Percentiles rank a stretch among this genome's conserved stretches.
Conservation (phyloP, 2,888 invertebrate genomes). For the Drosophila peninsularis region DNA sequence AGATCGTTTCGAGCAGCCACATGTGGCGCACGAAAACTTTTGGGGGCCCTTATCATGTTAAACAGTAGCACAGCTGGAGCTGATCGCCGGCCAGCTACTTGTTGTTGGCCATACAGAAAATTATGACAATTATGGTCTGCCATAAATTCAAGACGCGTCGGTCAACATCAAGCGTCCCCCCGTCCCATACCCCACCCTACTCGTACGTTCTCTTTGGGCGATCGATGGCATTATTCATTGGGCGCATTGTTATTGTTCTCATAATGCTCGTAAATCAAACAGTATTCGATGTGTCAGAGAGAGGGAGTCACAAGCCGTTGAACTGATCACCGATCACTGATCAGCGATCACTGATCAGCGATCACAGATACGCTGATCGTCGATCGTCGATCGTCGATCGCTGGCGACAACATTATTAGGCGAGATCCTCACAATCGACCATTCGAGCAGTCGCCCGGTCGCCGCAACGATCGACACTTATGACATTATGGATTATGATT, state of each 20-base stretch:
- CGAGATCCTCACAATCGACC: conserved; percentile 67
- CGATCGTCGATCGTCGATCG: conserved; percentile 22
- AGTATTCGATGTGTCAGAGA: conserved; percentile 70
- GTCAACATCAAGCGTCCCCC: conserved; percentile 66
- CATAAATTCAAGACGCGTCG: conserved; percentile 71
- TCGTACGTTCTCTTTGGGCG: conserved; percentile 16
- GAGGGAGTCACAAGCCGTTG: conserved; percentile 71
- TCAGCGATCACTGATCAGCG: conserved; percentile 29
- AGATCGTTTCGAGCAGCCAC: conserved; percentile 45
- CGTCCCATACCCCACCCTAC: conserved; percentile 2
- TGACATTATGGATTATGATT: conserved; percentile 75
- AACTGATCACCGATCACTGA: conserved; percentile 60
- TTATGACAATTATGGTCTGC: conserved; percentile 83
- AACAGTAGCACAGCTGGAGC: conserved; percentile 80
- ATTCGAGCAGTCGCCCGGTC: conserved; percentile 51
- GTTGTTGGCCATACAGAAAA: conserved; percentile 74
- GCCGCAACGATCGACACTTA: conserved; percentile 72
- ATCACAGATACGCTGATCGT: conserved; percentile 23
- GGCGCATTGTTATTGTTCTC: conserved; percentile 61
- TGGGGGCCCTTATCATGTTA: conserved; percentile 73
- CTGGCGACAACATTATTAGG: conserved; percentile 76
- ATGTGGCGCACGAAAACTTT: conserved; percentile 59
- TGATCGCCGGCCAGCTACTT: conserved; percentile 58
- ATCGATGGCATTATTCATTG: conserved; percentile 67
- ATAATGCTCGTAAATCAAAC: conserved; percentile 69